Conservation (phyloP, 2,797 vertebrate genomes). For the Poecilia gillii region DNA sequence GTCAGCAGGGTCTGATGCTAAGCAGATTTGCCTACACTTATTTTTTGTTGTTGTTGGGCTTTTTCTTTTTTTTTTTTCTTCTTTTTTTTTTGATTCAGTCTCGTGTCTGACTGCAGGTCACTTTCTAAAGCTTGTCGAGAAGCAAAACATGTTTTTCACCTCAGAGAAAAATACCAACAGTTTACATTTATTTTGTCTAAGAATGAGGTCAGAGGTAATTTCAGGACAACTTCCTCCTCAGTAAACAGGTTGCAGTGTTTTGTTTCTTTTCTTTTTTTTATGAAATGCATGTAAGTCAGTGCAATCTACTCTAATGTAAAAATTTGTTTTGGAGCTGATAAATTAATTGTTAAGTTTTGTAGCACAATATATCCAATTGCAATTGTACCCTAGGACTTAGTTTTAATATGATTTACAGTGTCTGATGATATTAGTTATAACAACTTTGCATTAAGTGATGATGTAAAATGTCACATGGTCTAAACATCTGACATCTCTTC, state of each 20-base stretch:
- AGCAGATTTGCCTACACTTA: slow-evolving; percentile 42
- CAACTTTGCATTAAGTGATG: slow-evolving; percentile 14
- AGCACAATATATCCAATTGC: not conserved
- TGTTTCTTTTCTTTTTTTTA: not conserved
- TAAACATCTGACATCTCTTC: slow-evolving; percentile 15
- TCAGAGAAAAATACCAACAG: slow-evolving; percentile 11
- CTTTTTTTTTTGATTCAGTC: slow-evolving; percentile 15
- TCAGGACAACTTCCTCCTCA: not conserved
- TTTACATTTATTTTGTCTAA: slow-evolving; percentile 14
- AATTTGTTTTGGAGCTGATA: not conserved
- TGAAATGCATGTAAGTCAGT: not conserved
- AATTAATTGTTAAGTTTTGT: not conserved
- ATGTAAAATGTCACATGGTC: slow-evolving; percentile 24
- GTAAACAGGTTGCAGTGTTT: not conserved
- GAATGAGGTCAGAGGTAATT: slow-evolving; percentile 36
- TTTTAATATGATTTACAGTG: slow-evolving; percentile 21
- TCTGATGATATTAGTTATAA: slow-evolving; percentile 21
- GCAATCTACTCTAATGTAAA: not conserved
- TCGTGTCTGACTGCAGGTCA: slow-evolving; percentile 24
- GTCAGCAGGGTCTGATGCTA: slow-evolving; percentile 50
- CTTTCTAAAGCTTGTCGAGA: slow-evolving; percentile 32
- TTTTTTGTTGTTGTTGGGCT: not conserved
- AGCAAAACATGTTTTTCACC: slow-evolving; percentile 21
- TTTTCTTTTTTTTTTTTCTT: slow-evolving; percentile 12
- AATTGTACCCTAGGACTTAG: not conserved